A percentile compares a stretch with the other conserved stretches of the same genome.
Evolutionary conservation across 2,113 vertebrate species (phyloP).

Genomic region (Candoia aspera): DNA sequence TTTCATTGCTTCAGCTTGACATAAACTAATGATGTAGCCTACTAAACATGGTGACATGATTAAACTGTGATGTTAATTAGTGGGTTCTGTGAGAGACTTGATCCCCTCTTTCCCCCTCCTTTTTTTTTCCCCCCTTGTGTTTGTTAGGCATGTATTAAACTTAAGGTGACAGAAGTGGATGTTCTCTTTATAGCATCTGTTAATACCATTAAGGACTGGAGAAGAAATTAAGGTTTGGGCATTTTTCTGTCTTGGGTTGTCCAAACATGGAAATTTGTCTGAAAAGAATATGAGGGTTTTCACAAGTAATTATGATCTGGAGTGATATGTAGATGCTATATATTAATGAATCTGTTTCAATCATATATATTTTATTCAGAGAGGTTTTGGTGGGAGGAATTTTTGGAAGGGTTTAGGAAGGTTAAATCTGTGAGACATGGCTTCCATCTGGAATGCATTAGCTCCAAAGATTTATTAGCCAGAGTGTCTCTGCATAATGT

Average conservation of each 20-base stretch:
- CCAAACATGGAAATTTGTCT: conserved; percentile 66
- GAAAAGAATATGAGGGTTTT: conserved; percentile 66
- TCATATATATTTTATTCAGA: conserved; percentile 82
- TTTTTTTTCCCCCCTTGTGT: conserved; percentile 55
- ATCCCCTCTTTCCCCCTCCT: conserved; percentile 44
- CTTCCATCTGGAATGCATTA: conserved; percentile 95
- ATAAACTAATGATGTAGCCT: conserved; percentile 80
- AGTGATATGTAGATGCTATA: conserved; percentile 81
- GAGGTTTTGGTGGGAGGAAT: conserved; percentile 81
- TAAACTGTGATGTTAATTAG: conserved; percentile 80
- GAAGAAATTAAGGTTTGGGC: conserved; percentile 57
- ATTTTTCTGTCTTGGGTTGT: conserved; percentile 60
- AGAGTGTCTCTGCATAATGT: conserved; percentile 86
- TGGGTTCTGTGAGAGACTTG: conserved; percentile 61
- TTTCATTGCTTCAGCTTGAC: conserved; percentile 69
- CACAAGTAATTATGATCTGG: conserved; percentile 73
- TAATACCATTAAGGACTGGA: conserved; percentile 50
- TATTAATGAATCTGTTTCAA: conserved; percentile 85
- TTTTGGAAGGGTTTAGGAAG: conserved; percentile 91
- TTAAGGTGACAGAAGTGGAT: conserved; percentile 64
- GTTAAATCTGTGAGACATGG: conserved; percentile 89
- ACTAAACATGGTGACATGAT: conserved; percentile 76
- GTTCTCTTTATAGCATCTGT: conserved; percentile 51
- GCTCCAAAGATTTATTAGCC: conserved; percentile 90
- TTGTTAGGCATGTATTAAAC: conserved; percentile 59